Base-by-base conservation (phyloP, 2,797 vertebrate genomes). In the Lacerta bilineata region DNA sequence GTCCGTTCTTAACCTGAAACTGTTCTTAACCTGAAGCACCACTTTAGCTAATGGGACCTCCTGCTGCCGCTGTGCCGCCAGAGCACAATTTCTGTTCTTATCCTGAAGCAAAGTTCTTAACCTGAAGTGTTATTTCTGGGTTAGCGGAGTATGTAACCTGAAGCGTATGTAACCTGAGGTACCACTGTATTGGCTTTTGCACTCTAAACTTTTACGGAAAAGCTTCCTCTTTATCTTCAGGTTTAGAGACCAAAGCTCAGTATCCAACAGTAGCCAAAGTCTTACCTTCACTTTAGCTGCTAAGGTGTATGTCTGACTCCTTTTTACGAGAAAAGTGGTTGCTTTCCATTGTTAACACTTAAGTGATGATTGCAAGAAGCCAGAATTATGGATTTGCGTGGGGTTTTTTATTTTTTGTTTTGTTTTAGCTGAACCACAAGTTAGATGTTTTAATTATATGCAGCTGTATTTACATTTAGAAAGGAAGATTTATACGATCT, bases 161-260 rank as follows among this genome's bases (percentile, higher is more conserved):
- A 33, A 33, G 33, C 33, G 33, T 33, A 33, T 33, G 33, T 33
- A 33, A 33, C 33, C 33, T 33, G 33, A 33, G 33, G 33, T 33
- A 33, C 33, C 33, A 33, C 33, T 33, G 23, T 88, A 86, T 29
- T 88, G 88, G 18, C 36, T 91, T 91, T 66, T 90, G 61, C 27
- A 18, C 43, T 80, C 9, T 13, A 84, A 80, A 84, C 69, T n/a
- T 80, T 64, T 82, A 39, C 13, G 83, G 79, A 89, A 90, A n/a
- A 85, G 77, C 84, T 85, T 86, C 9, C 1, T 11, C 74, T 90
- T 87, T 90, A 72, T 5, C 0, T 18, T 80, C 78, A 80, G 79
- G 81, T 91, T 89, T 79, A 87, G 89, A 87, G 78, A 29, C 72
- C 78, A 68, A 43, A 69, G 83, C 82, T 91, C 82, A 36, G 64